Percentiles rank a stretch among this genome's conserved stretches.
phyloP scores from a whole-genome alignment of 2,113 vertebrate species.

The Phalacrocorax carbo region DNA sequence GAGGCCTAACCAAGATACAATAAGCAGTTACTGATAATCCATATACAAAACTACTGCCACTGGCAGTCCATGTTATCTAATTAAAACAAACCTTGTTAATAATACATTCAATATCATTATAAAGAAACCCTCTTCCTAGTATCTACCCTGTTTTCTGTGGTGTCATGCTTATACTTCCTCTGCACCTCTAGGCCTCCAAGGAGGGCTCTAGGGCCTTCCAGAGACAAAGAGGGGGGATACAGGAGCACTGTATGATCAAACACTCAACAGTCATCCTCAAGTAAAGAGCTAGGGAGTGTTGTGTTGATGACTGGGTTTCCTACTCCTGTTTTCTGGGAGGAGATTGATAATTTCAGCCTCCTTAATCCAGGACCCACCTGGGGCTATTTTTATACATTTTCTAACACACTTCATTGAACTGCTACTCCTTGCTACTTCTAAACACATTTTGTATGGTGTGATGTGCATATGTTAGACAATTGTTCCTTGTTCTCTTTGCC shows the following conservation, averaged over 20 bases:
- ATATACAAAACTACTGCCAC: background rate
- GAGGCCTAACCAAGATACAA: background rate
- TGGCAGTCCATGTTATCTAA: background rate
- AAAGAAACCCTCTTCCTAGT: background rate
- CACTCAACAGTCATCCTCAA: background rate
- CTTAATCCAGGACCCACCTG: background rate
- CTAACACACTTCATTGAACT: background rate
- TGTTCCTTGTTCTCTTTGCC: background rate
- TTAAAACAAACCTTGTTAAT: background rate
- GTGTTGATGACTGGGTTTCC: background rate
- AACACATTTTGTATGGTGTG: background rate
- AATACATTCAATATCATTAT: background rate
- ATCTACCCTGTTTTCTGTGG: background rate
- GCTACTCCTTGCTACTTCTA: background rate
- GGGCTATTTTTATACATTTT: background rate
- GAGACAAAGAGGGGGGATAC: background rate
- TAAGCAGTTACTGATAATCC: background rate
- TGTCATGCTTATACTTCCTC: background rate
- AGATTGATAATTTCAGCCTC: background rate
- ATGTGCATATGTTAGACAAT: background rate
- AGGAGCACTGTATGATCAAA: background rate
- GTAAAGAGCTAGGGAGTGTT: background rate
- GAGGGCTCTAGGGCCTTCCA: background rate
- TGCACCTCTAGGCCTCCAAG: background rate
- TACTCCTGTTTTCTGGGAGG: background rate